These are phyloP conservation scores for Brachypteracias leptosomus DNA, from an alignment of 2,113 vertebrate genomes.

Conservation along the genomic window DNA sequence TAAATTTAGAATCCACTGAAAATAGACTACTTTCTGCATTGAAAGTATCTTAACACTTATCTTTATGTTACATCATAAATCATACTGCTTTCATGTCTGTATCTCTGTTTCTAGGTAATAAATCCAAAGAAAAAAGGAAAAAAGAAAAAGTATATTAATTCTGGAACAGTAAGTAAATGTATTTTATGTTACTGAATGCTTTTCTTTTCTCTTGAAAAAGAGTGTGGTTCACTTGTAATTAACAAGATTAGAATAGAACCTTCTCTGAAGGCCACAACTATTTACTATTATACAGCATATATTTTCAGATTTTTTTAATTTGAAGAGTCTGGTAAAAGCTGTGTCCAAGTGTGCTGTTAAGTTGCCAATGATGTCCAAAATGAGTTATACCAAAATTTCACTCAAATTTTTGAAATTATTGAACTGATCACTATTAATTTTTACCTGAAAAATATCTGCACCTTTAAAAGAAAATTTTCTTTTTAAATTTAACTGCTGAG, in stretches of 20 bases:
- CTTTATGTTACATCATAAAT: neutral
- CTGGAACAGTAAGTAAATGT: slow-evolving; percentile 91
- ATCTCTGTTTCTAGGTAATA: slow-evolving; percentile 84
- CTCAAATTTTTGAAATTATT: neutral
- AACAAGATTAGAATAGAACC: neutral
- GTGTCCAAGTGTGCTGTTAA: neutral
- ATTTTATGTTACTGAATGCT: neutral
- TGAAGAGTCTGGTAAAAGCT: neutral
- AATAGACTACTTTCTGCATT: neutral
- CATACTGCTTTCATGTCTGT: neutral
- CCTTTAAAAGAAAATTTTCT: neutral
- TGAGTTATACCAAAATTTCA: neutral
- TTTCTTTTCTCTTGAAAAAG: neutral
- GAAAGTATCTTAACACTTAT: neutral
- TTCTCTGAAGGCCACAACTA: neutral
- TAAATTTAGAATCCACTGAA: neutral
- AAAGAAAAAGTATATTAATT: slow-evolving; percentile 99
- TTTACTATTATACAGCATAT: neutral
- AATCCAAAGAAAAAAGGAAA: slow-evolving; percentile 97
- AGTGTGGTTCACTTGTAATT: neutral
- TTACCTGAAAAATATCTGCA: neutral
- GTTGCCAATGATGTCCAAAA: neutral
- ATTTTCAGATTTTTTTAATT: neutral
- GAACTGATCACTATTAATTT: neutral
- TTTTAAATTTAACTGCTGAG: neutral